Conservation (phyloP, 2,113 vertebrate genomes). For the Bufo bufo region DNA sequence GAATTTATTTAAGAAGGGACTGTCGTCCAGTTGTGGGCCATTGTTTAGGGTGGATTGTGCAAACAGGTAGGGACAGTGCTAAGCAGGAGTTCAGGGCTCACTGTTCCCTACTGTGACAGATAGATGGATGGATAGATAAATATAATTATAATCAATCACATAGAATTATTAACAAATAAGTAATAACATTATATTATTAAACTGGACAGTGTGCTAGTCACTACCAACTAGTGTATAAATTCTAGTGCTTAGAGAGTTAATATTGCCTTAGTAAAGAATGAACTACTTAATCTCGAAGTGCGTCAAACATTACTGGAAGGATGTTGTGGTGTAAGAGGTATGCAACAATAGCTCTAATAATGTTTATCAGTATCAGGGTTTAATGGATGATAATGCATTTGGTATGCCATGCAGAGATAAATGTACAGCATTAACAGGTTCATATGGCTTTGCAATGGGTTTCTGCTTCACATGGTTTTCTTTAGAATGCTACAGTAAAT, state of each 20-base stretch:
- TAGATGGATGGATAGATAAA: no score
- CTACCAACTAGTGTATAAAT: neutral
- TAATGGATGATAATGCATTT: conserved; percentile 79
- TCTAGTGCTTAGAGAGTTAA: conserved; percentile 4
- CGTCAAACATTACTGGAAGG: conserved; percentile 67
- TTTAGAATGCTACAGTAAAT: conserved; percentile 61
- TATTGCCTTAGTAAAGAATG: neutral
- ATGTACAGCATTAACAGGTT: conserved; percentile 72
- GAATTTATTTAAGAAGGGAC: no score
- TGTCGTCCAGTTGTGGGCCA: no score
- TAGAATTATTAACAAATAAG: no score
- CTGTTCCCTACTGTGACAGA: no score
- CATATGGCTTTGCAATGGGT: conserved; percentile 67
- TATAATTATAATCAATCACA: no score
- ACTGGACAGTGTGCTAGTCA: neutral
- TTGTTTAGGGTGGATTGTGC: no score
- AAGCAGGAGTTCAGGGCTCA: no score
- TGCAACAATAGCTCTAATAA: conserved; percentile 66
- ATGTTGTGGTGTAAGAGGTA: conserved; percentile 70
- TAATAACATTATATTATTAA: neutral
- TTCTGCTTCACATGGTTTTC: conserved; percentile 68
- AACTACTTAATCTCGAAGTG: conserved; percentile 38
- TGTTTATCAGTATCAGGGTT: conserved; percentile 67
- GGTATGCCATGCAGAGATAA: conserved; percentile 72
- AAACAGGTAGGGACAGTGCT: no score